Base-by-base conservation (phyloP, 2,113 vertebrate genomes). In the Cyanocitta stelleri region DNA sequence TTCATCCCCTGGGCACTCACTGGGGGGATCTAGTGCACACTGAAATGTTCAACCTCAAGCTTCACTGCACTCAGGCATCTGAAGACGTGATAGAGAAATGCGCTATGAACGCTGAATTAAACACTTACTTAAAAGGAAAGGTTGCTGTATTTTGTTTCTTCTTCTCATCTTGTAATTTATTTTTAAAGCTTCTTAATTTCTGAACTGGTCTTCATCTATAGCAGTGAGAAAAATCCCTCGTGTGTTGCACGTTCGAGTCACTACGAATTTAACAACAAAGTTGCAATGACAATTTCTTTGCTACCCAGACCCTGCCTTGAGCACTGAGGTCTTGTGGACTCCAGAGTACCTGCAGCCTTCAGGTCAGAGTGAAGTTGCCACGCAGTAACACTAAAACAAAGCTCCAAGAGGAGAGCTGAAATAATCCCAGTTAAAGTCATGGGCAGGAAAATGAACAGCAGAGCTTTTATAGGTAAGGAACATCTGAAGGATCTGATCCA, bases 231-330 rank as follows among this genome's bases (percentile, higher is more conserved):
- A 76, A 68, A 58, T 17, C 1, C 33, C 71, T 64, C 5, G 0
- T 0, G 6, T 27, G 5, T 16, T 55, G 33, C 52, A 55, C 0
- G 1, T 32, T 46, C 33, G 55, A 51, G 26, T 46, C 59, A 17
- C n/a, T 58, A 23, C 4, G 3, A n/a, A 69, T 63, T 67, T 64
- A 62, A 58, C 46, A 59, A 30, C 2, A 5, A 68, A 71, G 33
- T 1, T 73, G 63, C 30, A 68, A 26, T 6, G 20, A 39, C 32
- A 18, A 13, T 46, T 91, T 68, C 44, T 76, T 55, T 33, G 35
- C 69, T 54, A 43, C 12, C 27, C 5, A 49, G 63, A 58, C 0
- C 0, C 3, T n/a, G 67, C 49, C 62, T 63, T 35, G 27, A 79
- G 20, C 20, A 48, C 18, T 1, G 30, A 78, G 58, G 52, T 59